A percentile compares a stretch with the other conserved stretches of the same genome.
phyloP scores from a whole-genome alignment of 2,113 vertebrate genomes.

The Acanthochromis polyacanthus region DNA sequence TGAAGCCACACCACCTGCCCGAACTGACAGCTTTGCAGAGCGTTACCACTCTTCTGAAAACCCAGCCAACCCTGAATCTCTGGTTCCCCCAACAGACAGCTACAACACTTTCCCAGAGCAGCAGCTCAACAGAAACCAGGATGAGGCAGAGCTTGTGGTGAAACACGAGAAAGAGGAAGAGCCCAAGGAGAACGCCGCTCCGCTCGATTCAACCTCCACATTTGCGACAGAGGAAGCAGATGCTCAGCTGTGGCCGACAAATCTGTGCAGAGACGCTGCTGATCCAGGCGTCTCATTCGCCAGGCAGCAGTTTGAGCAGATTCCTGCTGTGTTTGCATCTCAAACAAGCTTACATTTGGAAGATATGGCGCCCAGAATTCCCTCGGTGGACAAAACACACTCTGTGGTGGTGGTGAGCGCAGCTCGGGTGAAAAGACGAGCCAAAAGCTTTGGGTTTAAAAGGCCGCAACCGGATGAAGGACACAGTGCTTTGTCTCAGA shows the following conservation, averaged over 20 bases:
- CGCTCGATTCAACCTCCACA: not conserved
- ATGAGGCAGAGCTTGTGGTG: constrained; percentile 25
- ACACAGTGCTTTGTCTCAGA: constrained; percentile 11
- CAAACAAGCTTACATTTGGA: constrained; percentile 33
- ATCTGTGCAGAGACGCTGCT: constrained; percentile 14
- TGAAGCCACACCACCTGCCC: not conserved
- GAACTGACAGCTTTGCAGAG: not conserved
- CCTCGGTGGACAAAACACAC: constrained; percentile 36
- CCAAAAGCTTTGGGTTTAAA: constrained; percentile 29
- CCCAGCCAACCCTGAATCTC: not conserved
- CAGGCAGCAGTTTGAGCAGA: constrained; percentile 28
- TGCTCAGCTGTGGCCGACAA: constrained; percentile 40
- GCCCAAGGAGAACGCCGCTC: constrained; percentile 13
- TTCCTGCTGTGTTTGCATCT: constrained; percentile 16
- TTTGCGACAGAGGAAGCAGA: constrained; percentile 32
- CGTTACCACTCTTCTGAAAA: constrained; percentile 9
- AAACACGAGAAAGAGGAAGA: constrained; percentile 64
- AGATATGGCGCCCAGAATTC: constrained; percentile 15
- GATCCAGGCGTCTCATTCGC: constrained; percentile 16
- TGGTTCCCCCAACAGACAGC: not conserved
- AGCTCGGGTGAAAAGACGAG: constrained; percentile 23
- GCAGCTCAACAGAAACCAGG: not conserved
- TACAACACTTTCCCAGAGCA: constrained; percentile 24
- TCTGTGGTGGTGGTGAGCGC: not conserved
- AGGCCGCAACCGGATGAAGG: constrained; percentile 21